Evolutionary conservation across 2,113 vertebrate species (phyloP), one percentile per base, ranked within the genome.

Genomic region (Rallus limicola): DNA sequence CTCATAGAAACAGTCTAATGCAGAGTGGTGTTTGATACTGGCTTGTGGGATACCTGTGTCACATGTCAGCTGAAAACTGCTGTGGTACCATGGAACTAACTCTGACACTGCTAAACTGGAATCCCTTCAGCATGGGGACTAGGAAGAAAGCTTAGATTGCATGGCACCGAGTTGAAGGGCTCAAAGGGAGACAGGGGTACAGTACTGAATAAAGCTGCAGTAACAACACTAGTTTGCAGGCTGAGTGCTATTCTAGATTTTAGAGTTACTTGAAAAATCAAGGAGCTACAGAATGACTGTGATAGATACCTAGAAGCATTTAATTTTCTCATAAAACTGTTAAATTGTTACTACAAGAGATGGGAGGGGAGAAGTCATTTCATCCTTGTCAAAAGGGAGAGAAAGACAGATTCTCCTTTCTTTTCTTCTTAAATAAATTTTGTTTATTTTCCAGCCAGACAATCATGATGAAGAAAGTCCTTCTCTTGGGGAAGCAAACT

Each of bases 401-500:
- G 19, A 80, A 52, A 42, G 18, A 33, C 5, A 46, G 16, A 33
- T 5, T 58, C 9, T 75, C 24, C 9, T 80, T 70, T 68, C 56
- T 96, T 95, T 97, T 50, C 52, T 26, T 85, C 56, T 95, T 75
- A 92, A 84, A 64, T 40, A 79, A 89, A 76, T 94, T 50, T 82
- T 96, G 3, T 87, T 76, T 97, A 33, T 97, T 97, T 98, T 98
- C 90, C 93, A 99, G 99, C 96, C 97, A 88, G 99, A 99, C 85
- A 98, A 96, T 96, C 98, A 97, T 97, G 97, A 97, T 83, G 98
- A 98, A 68, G 98, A 98, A 65, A 94, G 84, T 90, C 82, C 91
- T 93, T 42, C 44, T 83, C 97, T 82, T 25, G 65, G 44, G 52
- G 93, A 97, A 91, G 82, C 82, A 86, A 80, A 92, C 56, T 95